A percentile compares a stretch with the other conserved stretches of the same genome.
Evolutionary conservation across 2,888 invertebrate genomes (phyloP).

Genomic region (Diachrysia chrysitis): DNA sequence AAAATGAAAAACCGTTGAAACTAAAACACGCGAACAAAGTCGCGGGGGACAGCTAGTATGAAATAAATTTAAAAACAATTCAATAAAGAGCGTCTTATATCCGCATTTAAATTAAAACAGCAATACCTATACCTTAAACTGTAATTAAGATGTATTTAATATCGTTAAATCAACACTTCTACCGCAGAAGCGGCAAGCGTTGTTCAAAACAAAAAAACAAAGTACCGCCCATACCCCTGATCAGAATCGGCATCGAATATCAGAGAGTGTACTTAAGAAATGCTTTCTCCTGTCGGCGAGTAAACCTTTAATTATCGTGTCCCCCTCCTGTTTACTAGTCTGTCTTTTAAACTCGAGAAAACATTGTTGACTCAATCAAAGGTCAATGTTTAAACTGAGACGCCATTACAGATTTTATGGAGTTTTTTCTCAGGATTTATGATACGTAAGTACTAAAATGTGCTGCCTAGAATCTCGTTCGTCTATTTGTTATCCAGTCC

Average conservation of each 20-base stretch:
- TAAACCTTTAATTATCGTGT: constrained; percentile 43
- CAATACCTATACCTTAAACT: background rate
- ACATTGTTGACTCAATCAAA: constrained; percentile 40
- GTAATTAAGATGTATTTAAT: background rate
- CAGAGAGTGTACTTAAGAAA: constrained; percentile 10
- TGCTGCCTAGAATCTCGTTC: background rate
- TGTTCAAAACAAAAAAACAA: background rate
- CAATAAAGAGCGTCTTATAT: too few species aligned
- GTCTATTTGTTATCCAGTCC: constrained; percentile 15
- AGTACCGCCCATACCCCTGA: background rate
- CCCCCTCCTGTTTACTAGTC: constrained; percentile 36
- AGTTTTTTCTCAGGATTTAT: background rate
- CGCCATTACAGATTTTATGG: background rate
- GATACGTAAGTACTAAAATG: background rate
- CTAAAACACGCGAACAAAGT: too few species aligned
- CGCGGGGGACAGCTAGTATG: too few species aligned
- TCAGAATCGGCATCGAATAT: constrained; percentile 6
- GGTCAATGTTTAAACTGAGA: constrained; percentile 30
- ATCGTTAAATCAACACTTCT: constrained; percentile 4
- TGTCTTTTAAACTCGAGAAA: constrained; percentile 42
- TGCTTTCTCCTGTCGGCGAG: constrained; percentile 40
- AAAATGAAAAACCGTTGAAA: too few species aligned
- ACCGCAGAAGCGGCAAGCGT: background rate
- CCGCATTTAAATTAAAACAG: too few species aligned
- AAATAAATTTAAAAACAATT: too few species aligned